Evolutionary conservation across 2,113 vertebrate genomes (phyloP), one percentile per base, ranked within the genome.

Genomic region (Siphamia tubifer): DNA sequence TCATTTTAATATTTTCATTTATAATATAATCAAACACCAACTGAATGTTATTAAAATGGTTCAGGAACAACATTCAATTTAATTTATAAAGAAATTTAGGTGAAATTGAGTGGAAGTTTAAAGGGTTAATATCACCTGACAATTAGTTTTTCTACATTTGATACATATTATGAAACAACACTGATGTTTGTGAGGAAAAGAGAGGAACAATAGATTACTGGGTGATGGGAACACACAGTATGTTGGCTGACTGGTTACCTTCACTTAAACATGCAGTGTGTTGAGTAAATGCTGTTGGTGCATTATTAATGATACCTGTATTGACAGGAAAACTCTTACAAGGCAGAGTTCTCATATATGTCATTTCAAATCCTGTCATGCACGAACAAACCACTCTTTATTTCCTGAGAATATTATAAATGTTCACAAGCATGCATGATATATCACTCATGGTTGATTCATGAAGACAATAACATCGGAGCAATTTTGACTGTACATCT

Each of bases 271-370:
- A 58, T 49, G 35, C 61, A 27, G 15, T 11, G 58, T 71, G 49
- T 51, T 51, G 43, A 38, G 30, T 45, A 69, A 52, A 79, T 45
- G 52, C 66, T 36, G 61, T 16, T 23, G 13, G 20, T 83, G 35
- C 49, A 87, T 89, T 85, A 88, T 88, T 84, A 64, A 89, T 76
- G 19, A n/a, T 2, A 24, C 40, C 39, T 31, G 40, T 62, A 36
- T 57, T 40, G 60, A 74, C 65, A 58, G 13, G 19, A 66, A 68
- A 56, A 62, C 56, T 52, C 54, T 69, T 68, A 70, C 23, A 48
- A 25, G 30, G 61, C 31, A 21, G 35, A 12, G 48, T 13, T 65
- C 69, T 64, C 51, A 62, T 39, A 13, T 45, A 17, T 27, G 45
- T 43, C 25, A 51, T 66, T 69, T 52, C 9, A 38, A 20, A 69